Conservation (phyloP, 2,113 vertebrate species). For the Sarotherodon lohbergeri region DNA sequence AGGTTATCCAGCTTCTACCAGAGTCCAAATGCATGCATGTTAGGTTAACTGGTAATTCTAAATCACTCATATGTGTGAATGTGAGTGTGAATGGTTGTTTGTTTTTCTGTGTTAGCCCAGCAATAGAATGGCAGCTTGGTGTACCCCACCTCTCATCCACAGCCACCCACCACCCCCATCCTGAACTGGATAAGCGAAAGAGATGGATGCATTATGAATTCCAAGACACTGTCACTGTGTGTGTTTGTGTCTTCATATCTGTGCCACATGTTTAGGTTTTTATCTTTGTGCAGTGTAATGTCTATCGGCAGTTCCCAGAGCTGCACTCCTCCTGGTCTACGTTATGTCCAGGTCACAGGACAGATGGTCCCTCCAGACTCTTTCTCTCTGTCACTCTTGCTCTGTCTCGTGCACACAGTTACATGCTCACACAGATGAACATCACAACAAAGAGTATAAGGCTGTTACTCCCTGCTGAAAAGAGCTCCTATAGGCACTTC, state of each 20-base stretch:
- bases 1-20: neutral
- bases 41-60: neutral
- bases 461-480: neutral
- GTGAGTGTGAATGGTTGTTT: neutral
- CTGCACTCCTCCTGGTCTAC: neutral
- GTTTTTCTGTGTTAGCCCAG: neutral
- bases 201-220: neutral
- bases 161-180: neutral
- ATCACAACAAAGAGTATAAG: neutral
- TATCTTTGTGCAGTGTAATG: neutral
- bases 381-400: neutral
- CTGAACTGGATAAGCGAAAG: neutral
- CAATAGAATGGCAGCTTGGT: neutral
- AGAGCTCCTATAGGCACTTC: neutral
- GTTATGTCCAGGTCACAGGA: conserved; percentile 44
- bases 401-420: neutral
- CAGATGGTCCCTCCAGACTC: conserved; percentile 4
- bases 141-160: neutral
- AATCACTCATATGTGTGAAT: neutral
- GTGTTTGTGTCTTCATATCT: neutral
- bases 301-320: neutral
- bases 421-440: neutral
- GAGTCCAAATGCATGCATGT: neutral
- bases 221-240: neutral
- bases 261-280: neutral